Base-by-base conservation (phyloP, 2,797 vertebrate genomes). In the Sebastes flavidus region DNA sequence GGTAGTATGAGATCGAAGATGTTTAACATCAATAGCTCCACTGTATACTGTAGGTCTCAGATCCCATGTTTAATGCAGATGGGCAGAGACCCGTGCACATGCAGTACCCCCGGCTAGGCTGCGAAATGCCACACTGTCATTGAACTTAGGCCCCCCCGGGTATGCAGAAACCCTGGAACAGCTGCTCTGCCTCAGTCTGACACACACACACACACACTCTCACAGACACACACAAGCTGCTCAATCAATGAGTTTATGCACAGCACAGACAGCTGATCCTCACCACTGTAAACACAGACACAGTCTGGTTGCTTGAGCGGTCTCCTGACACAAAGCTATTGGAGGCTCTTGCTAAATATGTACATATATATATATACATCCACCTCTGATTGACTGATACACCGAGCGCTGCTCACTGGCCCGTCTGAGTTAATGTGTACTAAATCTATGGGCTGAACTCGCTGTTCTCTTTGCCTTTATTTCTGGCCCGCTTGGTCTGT, bases 51-150 rank as follows among this genome's bases (percentile, higher is more conserved):
- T 12, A n/a, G 56, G 29, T 59, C 42, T 76, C 29, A 63, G 68
- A 76, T 54, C 13, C 18, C 29, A 1, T 72, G 27, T 77, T 76
- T 78, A 82, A 89, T 12, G 13, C 78, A 79, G 68, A 89, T 36
- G 60, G 52, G 60, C 67, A 79, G 61, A 77, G 30, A 77, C 58
- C 82, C 82, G 62, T 69, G 70, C 84, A 80, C 76, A 77, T 80
- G 32, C 76, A 66, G 36, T 36, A 38, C 65, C 75, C 25, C 77
- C 8, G 42, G 72, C 82, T 62, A 58, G 54, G 55, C 84, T 87
- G 85, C 90, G 73, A 92, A 93, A 92, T 93, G 86, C 83, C 87
- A 89, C 83, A 86, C 87, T 85, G 82, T 75, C 76, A 74, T 78
- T 89, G 87, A 91, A 70, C 83, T 87, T 75, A 84, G 60, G 4